Evolutionary conservation across 2,888 invertebrate species (phyloP), one percentile per base, ranked within the genome.

Genomic region (Troilus luridus): DNA sequence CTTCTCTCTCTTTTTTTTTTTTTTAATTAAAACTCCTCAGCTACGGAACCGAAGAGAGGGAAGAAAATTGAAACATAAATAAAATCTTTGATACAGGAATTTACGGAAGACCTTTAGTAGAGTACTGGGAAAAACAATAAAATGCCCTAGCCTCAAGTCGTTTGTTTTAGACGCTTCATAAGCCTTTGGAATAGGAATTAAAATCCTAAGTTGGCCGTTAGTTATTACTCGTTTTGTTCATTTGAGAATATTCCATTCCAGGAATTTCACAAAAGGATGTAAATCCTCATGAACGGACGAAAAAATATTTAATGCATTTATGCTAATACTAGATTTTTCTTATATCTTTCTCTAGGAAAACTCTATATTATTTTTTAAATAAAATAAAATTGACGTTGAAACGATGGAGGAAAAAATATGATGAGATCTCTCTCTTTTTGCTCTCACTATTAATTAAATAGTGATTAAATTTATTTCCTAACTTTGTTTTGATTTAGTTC

Each of bases 21-120:
- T 85, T 85, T 85, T 56, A 85, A 85, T 85, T 85, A 85, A 85
- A 85, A 85, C 81, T 85, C 54, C 21, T 85, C 54, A 85, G 56
- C 81, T 56, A 56, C 21, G 81, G 56, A 85, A 41, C 81, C 41
- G 81, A 85, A 85, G 81, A 54, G 81, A 56, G 56, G 81, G 41
- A 41, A 56, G 56, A 85, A 85, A 85, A 85, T 56, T 41, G 81
- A 85, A 85, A 85, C 81, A 85, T 85, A 85, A 85, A 85, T 85
- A 56, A 54, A 85, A 85, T 56, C 81, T 56, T 56, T 85, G 81
- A 85, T 85, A 56, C 54, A 85, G 81, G 56, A 56, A 41, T 56
- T 85, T 85, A 56, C 10, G 11, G 81, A 54, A 24, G 64, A 67
- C n/a, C 64, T 67, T 67, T 67, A 67, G 64, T 67, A 67, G 64